Conservation (phyloP, 2,888 invertebrate genomes). For the Tridacna crocea region DNA sequence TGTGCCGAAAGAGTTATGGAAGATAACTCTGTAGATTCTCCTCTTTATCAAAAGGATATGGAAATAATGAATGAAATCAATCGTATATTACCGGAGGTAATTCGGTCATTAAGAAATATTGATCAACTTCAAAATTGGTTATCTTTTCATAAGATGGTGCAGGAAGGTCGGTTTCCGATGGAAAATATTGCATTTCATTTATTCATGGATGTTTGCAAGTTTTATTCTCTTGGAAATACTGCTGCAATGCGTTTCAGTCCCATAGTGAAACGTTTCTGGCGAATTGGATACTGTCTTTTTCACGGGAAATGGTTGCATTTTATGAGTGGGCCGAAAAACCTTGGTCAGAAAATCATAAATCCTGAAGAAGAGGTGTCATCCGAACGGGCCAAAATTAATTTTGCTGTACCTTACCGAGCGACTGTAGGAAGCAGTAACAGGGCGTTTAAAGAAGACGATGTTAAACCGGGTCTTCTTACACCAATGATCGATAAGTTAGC, state of each 20-base stretch:
- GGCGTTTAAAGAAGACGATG: too few species aligned
- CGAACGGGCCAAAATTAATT: slow-evolving; percentile 1
- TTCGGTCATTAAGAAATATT: too few species aligned
- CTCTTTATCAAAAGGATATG: too few species aligned
- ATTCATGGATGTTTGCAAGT: slow-evolving; percentile 28
- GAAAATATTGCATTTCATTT: slow-evolving; percentile 24
- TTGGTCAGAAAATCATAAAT: neutral
- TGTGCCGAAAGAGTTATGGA: too few species aligned
- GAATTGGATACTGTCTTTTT: slow-evolving; percentile 36
- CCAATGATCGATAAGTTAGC: too few species aligned
- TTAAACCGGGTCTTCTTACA: too few species aligned
- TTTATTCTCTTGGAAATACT: neutral
- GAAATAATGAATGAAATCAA: too few species aligned
- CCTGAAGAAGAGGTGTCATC: neutral
- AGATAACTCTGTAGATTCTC: too few species aligned
- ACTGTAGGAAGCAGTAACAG: too few species aligned
- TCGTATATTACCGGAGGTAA: too few species aligned
- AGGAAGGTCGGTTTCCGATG: slow-evolving; percentile 3
- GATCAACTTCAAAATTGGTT: slow-evolving; percentile 17
- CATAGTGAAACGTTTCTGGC: slow-evolving; percentile 35
- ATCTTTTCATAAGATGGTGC: slow-evolving; percentile 3
- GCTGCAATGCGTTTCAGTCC: slow-evolving; percentile 1
- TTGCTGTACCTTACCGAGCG: slow-evolving; percentile 30
- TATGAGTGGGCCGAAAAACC: slow-evolving; percentile 40
- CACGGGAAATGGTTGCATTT: slow-evolving; percentile 36